A percentile compares a stretch with the other conserved stretches of the same genome.
Conservation (phyloP, 2,797 vertebrate species). For the Bufotes viridis region DNA sequence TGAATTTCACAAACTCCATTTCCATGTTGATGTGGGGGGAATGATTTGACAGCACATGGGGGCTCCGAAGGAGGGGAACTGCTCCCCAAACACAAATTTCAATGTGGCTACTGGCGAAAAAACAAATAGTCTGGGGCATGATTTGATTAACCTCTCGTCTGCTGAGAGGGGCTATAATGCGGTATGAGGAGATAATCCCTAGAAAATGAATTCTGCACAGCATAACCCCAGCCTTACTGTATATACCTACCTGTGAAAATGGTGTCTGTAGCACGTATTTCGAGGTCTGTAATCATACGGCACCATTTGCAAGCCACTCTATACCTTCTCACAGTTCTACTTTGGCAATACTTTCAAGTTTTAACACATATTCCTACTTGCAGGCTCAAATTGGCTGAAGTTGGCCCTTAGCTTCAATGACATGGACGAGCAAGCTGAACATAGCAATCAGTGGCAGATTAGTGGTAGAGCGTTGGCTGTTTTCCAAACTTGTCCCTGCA, state of each 20-base stretch:
- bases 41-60: conserved; percentile 70
- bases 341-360: neutral
- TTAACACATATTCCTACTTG: neutral
- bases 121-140: conserved; percentile 65
- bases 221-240: neutral
- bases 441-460: no score
- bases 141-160: conserved; percentile 42
- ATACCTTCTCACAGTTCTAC: neutral
- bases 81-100: conserved; percentile 75
- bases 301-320: neutral
- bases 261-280: conserved; percentile 5
- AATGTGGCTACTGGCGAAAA: conserved; percentile 82
- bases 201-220: neutral
- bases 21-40: conserved; percentile 75
- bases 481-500: no score
- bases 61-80: conserved; percentile 61
- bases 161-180: neutral
- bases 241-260: neutral
- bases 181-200: conserved; percentile 12
- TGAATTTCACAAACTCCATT: conserved; percentile 84
- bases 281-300: neutral
- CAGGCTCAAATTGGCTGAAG: neutral
- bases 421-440: neutral
- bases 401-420: neutral
- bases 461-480: no score